Evolutionary conservation across 2,113 vertebrate genomes (phyloP), one percentile per base, ranked within the genome.

Genomic region (Eclectus roratus): DNA sequence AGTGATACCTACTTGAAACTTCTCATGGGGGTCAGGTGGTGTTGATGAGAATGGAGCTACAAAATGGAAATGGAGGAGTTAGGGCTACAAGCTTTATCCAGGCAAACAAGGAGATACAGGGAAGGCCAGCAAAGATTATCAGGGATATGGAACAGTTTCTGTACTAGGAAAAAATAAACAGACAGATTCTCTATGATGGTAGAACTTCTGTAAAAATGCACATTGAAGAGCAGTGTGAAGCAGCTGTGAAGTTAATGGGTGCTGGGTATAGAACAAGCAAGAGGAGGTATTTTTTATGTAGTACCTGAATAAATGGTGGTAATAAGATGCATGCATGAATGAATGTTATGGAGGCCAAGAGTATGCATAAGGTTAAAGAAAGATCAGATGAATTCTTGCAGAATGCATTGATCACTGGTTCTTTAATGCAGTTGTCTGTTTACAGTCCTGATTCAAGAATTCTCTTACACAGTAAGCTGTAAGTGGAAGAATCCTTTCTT

Each of bases 251-350:
- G 33, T 11, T 80, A 46, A 44, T 70, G 33, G 13, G 10, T 84
- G 61, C 35, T 0, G 1, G 23, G 13, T 64, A 29, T 43, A 41
- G 29, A 71, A 39, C 15, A 50, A 83, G 35, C 10, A 46, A 79
- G 70, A 39, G 33, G 50, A 76, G 43, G 16, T 60, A 25, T 82
- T 95, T 85, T 94, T 85, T 37, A n/a, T 90, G 52, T 79, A 52
- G 27, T 55, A 60, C 63, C 81, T 93, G 63, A 88, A 77, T 68
- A 89, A 85, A 77, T 1, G 20, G 68, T 73, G 35, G 12, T 69
- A 90, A 77, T 80, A 89, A 89, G 80, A 69, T 88, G 41, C 13
- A 61, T 88, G 44, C 15, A 27, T 70, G 44, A 82, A 85, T 91
- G 80, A 80, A 66, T 77, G 27, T 70, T 80, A 11, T 11, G 13